A percentile compares a stretch with the other conserved stretches of the same genome.
These are phyloP conservation scores for Burhinus bistriatus DNA, from an alignment of 2,113 vertebrate genomes.

Conservation along the genomic window DNA sequence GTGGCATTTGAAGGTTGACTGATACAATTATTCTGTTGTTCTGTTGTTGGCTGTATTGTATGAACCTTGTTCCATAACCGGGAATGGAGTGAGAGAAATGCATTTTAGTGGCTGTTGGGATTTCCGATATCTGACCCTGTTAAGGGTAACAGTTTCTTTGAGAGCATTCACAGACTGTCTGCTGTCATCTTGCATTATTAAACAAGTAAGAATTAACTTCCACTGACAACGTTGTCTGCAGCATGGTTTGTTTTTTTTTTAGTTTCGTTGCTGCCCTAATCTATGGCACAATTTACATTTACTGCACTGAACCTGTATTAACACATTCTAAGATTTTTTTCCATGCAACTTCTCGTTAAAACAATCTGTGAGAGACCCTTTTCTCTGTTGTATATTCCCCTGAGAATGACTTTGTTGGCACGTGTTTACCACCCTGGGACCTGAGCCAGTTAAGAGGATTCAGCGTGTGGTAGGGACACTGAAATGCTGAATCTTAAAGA, in stretches of 20 bases:
- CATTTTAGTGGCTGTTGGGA: not conserved
- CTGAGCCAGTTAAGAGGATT: constrained; percentile 10
- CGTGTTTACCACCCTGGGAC: not conserved
- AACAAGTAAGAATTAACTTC: not conserved
- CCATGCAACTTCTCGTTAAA: not conserved
- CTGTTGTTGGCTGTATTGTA: not conserved
- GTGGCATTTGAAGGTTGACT: not conserved
- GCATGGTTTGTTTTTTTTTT: not conserved
- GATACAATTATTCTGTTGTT: not conserved
- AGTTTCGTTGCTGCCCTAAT: not conserved
- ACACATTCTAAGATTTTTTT: not conserved
- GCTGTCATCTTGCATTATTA: constrained; percentile 28
- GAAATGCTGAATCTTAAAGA: not conserved
- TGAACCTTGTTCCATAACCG: not conserved
- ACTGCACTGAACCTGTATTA: not conserved
- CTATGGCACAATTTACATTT: not conserved
- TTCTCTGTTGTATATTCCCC: not conserved
- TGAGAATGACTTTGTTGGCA: not conserved
- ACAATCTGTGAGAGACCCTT: not conserved
- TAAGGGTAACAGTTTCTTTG: not conserved
- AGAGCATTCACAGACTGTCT: constrained; percentile 6
- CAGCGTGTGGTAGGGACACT: not conserved
- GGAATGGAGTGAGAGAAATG: not conserved
- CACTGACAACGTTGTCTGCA: not conserved
- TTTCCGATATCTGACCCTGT: not conserved